A percentile compares a stretch with the other conserved stretches of the same genome.
Evolutionary conservation across 2,888 invertebrate species (phyloP).

Genomic region (Petrolisthes cinctipes): DNA sequence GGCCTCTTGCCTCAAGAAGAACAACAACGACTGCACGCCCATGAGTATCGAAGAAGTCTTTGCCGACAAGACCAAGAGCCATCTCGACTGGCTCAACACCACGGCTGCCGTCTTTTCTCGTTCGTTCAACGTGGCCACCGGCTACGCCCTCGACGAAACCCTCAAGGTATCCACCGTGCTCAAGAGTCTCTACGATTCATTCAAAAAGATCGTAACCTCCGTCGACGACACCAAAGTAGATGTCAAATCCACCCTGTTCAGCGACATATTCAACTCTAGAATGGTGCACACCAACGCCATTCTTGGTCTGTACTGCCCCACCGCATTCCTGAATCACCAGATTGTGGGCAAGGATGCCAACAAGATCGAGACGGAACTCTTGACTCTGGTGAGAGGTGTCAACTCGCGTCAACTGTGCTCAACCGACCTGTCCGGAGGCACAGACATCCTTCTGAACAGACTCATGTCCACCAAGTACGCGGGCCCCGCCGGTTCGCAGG

Average conservation of each 20-base stretch:
- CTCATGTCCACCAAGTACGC: not conserved
- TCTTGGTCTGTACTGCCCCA: not conserved
- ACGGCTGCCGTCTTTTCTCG: not conserved
- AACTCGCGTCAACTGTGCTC: not conserved
- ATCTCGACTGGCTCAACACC: not conserved
- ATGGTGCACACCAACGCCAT: not conserved
- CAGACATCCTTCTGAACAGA: not conserved
- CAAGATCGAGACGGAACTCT: not conserved
- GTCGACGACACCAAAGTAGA: not conserved
- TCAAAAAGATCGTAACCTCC: not conserved
- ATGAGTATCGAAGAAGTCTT: not conserved
- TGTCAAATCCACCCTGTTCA: not conserved
- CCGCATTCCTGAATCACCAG: not conserved
- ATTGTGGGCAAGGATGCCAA: not conserved
- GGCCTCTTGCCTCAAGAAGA: not conserved
- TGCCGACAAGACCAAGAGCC: not conserved
- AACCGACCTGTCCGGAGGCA: too few relatives aligned
- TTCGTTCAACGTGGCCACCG: not conserved
- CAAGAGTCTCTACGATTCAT: not conserved
- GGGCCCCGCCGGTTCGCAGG: not conserved
- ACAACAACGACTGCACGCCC: not conserved
- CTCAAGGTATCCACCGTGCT: not conserved
- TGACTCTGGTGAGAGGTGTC: not conserved
- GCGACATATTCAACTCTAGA: not conserved
- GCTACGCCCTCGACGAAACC: not conserved